A percentile compares a stretch with the other conserved stretches of the same genome.
Evolutionary conservation across 53 echinoderm and acorn worm species (phyloP).

Genomic region (Actinopyga echinites): DNA sequence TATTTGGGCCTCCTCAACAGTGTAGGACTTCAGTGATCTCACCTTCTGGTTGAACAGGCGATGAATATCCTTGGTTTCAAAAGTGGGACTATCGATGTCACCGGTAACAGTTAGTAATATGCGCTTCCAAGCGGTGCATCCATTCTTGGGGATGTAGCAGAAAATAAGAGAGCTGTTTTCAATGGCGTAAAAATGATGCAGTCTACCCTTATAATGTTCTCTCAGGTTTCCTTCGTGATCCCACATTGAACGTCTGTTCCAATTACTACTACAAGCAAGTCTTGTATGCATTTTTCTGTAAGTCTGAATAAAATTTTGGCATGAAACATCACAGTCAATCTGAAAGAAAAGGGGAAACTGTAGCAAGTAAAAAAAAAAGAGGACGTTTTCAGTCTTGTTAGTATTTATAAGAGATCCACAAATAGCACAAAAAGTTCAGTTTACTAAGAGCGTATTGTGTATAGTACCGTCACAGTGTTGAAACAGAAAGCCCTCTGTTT

Average conservation of each 20-base stretch:
- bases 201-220: neutral
- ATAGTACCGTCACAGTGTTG: no score
- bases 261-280: no score
- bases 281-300: no score
- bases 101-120: neutral
- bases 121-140: neutral
- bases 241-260: neutral
- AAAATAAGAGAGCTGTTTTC: neutral
- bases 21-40: neutral
- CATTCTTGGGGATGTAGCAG: slow-evolving; percentile 1
- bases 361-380: no score
- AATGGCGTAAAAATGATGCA: neutral
- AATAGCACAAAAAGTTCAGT: no score
- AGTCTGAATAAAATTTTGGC: no score
- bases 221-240: neutral
- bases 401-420: no score
- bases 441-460: no score
- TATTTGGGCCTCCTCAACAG: neutral
- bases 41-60: neutral
- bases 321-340: no score
- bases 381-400: no score
- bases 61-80: neutral
- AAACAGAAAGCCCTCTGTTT: no score
- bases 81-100: neutral
- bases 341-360: no score